Base-by-base conservation (phyloP, 2,113 vertebrate genomes). In the Podarcis cretensis region DNA sequence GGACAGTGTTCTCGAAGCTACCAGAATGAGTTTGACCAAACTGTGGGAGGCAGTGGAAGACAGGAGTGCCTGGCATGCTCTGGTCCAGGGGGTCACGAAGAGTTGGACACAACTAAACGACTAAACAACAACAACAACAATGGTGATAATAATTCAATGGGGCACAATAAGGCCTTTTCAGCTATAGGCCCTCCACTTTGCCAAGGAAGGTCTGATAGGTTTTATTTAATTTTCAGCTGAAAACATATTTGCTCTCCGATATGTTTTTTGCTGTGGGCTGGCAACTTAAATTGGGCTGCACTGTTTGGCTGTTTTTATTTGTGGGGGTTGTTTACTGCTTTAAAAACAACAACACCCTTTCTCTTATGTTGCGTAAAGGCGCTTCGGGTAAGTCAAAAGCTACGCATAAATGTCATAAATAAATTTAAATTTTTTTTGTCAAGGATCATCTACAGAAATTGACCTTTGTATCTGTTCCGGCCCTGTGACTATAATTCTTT, bases 391-490 rank as follows among this genome's bases (percentile, higher is more conserved):
- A 27, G 37, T 65, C 20, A 54, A 37, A 82, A 66, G 57, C 32
- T 37, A 27, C 13, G 27, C 6, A 14, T 40, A 43, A 37, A 65
- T 65, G 78, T 10, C 16, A 32, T 66, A 65, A 69, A 83, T 69
- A 48, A 40, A 37, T 65, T 76, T 7, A n/a, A n/a, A n/a, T n/a
- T n/a, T n/a, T n/a, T n/a, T n/a, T 20, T 20, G 59, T 43, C 16
- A 66, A 9, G 59, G 8, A 66, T 13, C 74, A 20, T 78, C 59
- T 77, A 35, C 35, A 5, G 7, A 77, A 66, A 25, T 77, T 77
- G 59, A 77, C 84, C 84, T 86, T 43, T 78, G 25, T 48, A 86
- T 78, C 84, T 27, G 37, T 86, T 86, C 84, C 59, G 40, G 84
- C 48, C 73, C 84, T 77, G 3, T 66, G 35, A 66, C 84, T 65